Evolutionary conservation across 2,888 invertebrate genomes (phyloP).

Genomic region (Epicampocera succincta): DNA sequence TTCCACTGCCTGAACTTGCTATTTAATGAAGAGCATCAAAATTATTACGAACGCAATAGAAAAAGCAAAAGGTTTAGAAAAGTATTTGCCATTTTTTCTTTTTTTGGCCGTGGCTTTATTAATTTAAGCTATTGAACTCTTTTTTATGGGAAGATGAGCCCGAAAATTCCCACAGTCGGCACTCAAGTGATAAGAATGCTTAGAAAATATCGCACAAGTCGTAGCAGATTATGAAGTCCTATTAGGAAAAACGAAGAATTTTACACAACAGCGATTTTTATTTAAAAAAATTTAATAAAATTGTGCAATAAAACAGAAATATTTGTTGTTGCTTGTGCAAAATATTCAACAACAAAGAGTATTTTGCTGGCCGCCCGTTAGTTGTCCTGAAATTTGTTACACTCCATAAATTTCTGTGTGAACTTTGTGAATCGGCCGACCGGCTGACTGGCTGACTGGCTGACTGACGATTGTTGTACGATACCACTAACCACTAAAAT

Average conservation of each 20-base stretch:
- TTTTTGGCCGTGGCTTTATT: neutral
- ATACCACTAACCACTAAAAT: neutral
- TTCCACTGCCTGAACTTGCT: constrained; percentile 4
- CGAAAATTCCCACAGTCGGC: constrained; percentile 60
- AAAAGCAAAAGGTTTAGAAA: no score
- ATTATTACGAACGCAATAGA: neutral
- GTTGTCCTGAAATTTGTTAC: constrained; percentile 19
- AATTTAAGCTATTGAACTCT: constrained; percentile 10
- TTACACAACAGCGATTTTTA: constrained; percentile 41
- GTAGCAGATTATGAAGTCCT: constrained; percentile 19
- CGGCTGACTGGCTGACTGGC: no score
- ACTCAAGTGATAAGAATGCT: constrained; percentile 50
- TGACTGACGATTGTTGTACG: no score
- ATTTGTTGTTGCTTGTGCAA: neutral
- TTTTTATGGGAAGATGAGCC: constrained; percentile 61
- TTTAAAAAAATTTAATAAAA: neutral
- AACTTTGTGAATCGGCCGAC: neutral
- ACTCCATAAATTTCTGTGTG: constrained; percentile 9
- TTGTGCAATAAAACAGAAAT: neutral
- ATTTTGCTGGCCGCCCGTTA: neutral
- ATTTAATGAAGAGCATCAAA: neutral
- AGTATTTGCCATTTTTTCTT: neutral
- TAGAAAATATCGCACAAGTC: neutral
- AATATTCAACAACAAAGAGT: neutral
- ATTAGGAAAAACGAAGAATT: constrained; percentile 21